Evolutionary conservation across 2,797 vertebrate genomes (phyloP).

Genomic region (Apogon talboti): DNA sequence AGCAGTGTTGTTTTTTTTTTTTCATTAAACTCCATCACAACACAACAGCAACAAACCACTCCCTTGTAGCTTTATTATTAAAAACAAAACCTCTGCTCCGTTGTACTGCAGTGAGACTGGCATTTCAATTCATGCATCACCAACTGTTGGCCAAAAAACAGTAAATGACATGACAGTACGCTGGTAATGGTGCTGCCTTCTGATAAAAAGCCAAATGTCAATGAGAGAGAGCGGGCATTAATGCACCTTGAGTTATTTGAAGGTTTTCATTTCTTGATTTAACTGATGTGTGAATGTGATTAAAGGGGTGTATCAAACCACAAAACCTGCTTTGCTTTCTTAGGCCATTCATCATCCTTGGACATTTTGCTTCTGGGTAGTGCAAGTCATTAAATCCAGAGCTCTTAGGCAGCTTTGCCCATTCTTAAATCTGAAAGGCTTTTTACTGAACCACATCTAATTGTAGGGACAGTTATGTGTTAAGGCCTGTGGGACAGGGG

Average conservation of each 20-base stretch:
- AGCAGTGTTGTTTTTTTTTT: not conserved
- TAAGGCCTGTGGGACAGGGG: conserved; percentile 73
- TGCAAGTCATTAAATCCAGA: conserved; percentile 75
- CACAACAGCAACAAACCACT: conserved; percentile 6
- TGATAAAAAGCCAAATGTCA: conserved; percentile 53
- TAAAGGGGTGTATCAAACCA: conserved; percentile 69
- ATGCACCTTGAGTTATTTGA: conserved; percentile 62
- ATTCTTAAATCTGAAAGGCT: conserved; percentile 70
- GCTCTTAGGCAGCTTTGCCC: conserved; percentile 65
- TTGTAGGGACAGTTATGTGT: conserved; percentile 77
- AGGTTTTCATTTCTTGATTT: conserved; percentile 68
- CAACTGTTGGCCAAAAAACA: conserved; percentile 26
- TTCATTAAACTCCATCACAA: not conserved
- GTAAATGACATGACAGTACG: conserved; percentile 38
- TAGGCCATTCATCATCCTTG: conserved; percentile 74
- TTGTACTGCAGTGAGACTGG: not conserved
- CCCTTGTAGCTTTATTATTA: conserved; percentile 9
- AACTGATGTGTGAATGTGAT: conserved; percentile 70
- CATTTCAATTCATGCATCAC: conserved; percentile 36
- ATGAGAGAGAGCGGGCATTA: conserved; percentile 36
- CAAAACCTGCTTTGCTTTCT: conserved; percentile 68
- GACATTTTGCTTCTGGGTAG: conserved; percentile 70
- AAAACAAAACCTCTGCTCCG: conserved; percentile 1
- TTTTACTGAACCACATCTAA: conserved; percentile 78
- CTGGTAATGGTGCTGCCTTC: conserved; percentile 35